These are phyloP conservation scores for Byasa hedistus DNA, from an alignment of 2,888 invertebrate genomes.

Conservation along the genomic window DNA sequence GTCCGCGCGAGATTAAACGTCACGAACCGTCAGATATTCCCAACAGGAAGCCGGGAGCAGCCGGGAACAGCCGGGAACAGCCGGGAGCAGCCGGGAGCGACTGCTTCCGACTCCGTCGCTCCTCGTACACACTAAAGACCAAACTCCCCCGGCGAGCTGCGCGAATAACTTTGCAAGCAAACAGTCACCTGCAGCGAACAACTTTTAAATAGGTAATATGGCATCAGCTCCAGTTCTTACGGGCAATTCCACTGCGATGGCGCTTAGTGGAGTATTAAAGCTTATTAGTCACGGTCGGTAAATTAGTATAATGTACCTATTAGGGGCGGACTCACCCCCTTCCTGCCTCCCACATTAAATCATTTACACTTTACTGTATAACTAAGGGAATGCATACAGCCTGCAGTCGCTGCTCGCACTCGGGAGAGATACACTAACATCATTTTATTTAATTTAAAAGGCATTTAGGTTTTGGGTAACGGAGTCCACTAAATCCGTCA, in stretches of 20 bases:
- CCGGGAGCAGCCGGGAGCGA: conserved; percentile 39
- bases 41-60: conserved; percentile 42
- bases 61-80: conserved; percentile 38
- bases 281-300: background rate
- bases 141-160: conserved; percentile 34
- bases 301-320: no score
- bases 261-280: conserved; percentile 21
- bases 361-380: no score
- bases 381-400: no score
- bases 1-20: conserved; percentile 79
- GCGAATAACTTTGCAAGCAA: conserved; percentile 39
- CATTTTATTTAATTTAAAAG: no score
- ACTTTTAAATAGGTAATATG: conserved; percentile 47
- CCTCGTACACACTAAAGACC: conserved; percentile 38
- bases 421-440: no score
- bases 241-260: conserved; percentile 32
- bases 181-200: conserved; percentile 62
- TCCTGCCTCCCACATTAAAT: no score
- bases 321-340: no score
- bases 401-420: no score
- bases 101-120: conserved; percentile 35
- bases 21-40: conserved; percentile 70
- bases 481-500: no score
- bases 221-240: conserved; percentile 39
- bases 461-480: no score